phyloP scores from a whole-genome alignment of 2,113 vertebrate species.

The Nannobrachium achirus region DNA sequence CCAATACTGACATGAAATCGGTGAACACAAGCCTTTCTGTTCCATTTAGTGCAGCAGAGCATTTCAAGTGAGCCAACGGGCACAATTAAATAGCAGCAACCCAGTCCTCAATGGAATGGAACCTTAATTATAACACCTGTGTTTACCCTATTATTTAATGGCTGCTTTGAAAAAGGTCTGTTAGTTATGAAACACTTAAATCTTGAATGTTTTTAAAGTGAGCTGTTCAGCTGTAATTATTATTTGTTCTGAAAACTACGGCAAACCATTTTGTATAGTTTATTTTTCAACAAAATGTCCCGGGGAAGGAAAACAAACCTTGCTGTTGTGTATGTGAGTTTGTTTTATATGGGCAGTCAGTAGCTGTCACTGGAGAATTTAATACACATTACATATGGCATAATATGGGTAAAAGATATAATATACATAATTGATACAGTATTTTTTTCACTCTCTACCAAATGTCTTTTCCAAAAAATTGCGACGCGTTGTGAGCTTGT shows the following conservation, averaged over 20 bases:
- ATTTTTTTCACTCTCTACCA: no score
- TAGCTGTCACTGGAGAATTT: neutral
- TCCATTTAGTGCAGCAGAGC: no score
- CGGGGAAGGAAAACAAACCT: neutral
- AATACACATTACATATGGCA: neutral
- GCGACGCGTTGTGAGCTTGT: no score
- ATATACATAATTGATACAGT: no score
- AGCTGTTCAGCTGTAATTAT: constrained; percentile 30
- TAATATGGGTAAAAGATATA: no score
- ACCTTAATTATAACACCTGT: no score
- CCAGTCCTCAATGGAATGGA: no score
- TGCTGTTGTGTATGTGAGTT: neutral
- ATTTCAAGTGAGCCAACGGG: no score
- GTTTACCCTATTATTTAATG: neutral
- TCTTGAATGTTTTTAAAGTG: constrained; percentile 50
- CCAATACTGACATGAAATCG: no score
- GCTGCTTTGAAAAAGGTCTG: constrained; percentile 2
- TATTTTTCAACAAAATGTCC: constrained; percentile 57
- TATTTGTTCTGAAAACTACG: constrained; percentile 26
- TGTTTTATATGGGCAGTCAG: neutral
- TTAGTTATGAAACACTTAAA: constrained; percentile 29
- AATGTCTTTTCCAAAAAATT: no score
- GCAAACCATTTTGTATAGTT: constrained; percentile 53
- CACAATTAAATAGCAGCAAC: no score
- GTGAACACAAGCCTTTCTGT: no score